Conservation (phyloP, 2,113 vertebrate genomes). For the Clupea harengus region DNA sequence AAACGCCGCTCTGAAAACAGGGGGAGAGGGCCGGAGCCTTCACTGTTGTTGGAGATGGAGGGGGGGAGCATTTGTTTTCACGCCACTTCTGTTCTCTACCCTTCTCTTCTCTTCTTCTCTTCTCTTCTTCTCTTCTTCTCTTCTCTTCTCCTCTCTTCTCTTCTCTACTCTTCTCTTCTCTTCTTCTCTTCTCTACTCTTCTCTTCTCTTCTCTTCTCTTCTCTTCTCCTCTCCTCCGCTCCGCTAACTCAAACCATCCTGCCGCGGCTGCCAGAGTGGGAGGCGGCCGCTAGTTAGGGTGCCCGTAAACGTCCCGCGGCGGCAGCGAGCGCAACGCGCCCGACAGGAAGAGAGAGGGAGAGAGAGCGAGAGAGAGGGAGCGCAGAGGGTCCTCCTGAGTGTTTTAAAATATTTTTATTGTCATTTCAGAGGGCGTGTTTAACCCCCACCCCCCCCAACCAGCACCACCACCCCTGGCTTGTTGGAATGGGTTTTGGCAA, state of each 20-base stretch:
- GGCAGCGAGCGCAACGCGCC: constrained; percentile 37
- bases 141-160: not conserved
- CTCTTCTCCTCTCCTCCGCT: not conserved
- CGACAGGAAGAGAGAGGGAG: not conserved
- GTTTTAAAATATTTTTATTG: constrained; percentile 70
- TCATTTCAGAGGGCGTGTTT: constrained; percentile 59
- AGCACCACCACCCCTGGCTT: not conserved
- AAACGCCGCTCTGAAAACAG: not conserved
- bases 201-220: too few relatives aligned
- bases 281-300: not conserved
- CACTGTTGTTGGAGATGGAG: constrained; percentile 44
- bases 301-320: not conserved
- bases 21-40: constrained; percentile 43
- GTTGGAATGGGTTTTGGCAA: constrained; percentile 63
- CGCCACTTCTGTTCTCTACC: constrained; percentile 53
- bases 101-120: not conserved
- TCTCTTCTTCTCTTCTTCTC: too few relatives aligned
- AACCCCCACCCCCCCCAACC: constrained; percentile 15
- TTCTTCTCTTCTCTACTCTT: constrained; percentile 27
- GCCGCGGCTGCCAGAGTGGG: constrained; percentile 38
- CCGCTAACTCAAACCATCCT: constrained; percentile 68
- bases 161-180: constrained; percentile 28
- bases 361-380: constrained; percentile 42
- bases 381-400: constrained; percentile 66
- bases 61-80: constrained; percentile 63